A percentile compares a stretch with the other conserved stretches of the same genome.
phyloP scores from a whole-genome alignment of 2,113 vertebrate species.

The Emydura subglobosa region DNA sequence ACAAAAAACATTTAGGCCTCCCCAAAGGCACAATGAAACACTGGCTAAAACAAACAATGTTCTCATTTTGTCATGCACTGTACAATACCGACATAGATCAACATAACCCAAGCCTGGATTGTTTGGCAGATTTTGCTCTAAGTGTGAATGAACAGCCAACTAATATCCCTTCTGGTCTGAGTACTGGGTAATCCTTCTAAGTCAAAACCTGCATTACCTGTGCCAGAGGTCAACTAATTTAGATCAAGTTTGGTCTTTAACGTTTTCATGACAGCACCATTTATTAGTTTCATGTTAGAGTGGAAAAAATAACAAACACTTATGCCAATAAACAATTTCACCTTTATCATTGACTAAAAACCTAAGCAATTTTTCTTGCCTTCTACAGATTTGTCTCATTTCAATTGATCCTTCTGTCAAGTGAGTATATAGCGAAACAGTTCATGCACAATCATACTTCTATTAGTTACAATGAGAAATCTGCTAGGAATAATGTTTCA shows the following conservation, averaged over 20 bases:
- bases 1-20: conserved; percentile 15
- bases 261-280: conserved; percentile 59
- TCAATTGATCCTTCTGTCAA: neutral
- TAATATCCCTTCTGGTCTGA: conserved; percentile 53
- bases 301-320: accelerated
- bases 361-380: neutral
- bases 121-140: conserved; percentile 41
- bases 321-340: conserved; percentile 21
- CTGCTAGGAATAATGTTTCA: neutral
- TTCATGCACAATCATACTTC: neutral
- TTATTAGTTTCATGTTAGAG: conserved; percentile 57
- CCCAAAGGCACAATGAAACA: conserved; percentile 59
- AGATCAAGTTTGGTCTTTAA: conserved; percentile 44
- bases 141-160: conserved; percentile 70
- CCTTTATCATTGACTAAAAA: conserved; percentile 16
- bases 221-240: conserved; percentile 60
- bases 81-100: conserved; percentile 42
- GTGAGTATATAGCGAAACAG: neutral
- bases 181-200: conserved; percentile 39
- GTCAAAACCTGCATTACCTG: conserved; percentile 56
- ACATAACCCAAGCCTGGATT: conserved; percentile 21
- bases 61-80: conserved; percentile 25
- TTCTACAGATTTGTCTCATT: neutral
- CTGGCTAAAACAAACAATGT: conserved; percentile 27
- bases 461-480: neutral